Conservation (phyloP, 64 coral and sea anemone genomes). For the Stichodactyla helianthus region DNA sequence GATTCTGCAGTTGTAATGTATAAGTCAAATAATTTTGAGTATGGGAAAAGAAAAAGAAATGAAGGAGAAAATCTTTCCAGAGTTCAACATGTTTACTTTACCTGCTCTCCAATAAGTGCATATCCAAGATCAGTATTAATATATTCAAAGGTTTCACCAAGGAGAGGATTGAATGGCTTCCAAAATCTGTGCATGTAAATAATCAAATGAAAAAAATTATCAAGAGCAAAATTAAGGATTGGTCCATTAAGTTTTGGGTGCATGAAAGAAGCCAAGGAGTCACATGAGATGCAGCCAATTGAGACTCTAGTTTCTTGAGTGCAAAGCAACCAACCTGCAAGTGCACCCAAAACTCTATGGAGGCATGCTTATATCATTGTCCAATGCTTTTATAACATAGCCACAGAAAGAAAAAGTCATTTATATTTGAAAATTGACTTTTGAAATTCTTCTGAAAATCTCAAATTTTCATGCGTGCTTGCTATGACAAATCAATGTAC, state of each 20-base stretch:
- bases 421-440: too few species aligned
- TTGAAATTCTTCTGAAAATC: too few species aligned
- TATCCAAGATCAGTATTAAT: constrained; percentile 87
- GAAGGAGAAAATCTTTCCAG: neutral
- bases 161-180: constrained; percentile 96
- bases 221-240: neutral
- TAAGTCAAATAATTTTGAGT: too few species aligned
- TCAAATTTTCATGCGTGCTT: too few species aligned
- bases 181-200: constrained; percentile 60
- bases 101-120: constrained; percentile 87
- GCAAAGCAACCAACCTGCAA: neutral
- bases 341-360: neutral
- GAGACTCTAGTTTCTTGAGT: neutral
- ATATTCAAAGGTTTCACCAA: constrained; percentile 99
- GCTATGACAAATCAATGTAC: too few species aligned
- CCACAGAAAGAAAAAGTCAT: too few species aligned
- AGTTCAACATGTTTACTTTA: neutral
- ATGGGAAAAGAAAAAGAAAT: too few species aligned
- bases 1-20: too few species aligned
- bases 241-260: too few species aligned
- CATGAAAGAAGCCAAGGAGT: too few species aligned
- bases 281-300: neutral
- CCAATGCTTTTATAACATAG: too few species aligned
- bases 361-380: too few species aligned
- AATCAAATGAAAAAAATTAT: constrained; percentile 2